Percentiles rank a stretch among this genome's conserved stretches.
Evolutionary conservation across 2,113 vertebrate species (phyloP).

Genomic region (Enhydra lutris): DNA sequence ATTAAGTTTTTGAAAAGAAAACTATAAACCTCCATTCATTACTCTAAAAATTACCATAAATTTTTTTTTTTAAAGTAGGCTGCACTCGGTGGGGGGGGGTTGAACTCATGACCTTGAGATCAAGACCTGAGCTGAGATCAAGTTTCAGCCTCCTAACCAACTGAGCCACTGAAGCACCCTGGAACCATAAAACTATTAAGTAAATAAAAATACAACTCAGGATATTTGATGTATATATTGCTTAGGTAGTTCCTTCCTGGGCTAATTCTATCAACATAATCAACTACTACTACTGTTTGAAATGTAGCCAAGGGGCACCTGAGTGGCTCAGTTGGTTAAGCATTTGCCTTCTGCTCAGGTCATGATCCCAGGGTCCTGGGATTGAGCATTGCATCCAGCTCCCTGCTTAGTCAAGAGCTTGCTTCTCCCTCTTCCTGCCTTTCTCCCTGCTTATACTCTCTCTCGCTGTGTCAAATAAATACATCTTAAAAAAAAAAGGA

Average conservation of each 20-base stretch:
- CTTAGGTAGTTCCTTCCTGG: neutral
- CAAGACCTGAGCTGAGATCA: neutral
- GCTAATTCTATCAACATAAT: neutral
- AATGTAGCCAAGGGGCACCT: neutral
- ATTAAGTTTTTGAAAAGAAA: conserved; percentile 14
- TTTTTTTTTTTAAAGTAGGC: neutral
- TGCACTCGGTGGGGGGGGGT: no score
- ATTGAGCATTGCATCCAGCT: no score
- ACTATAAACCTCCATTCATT: neutral
- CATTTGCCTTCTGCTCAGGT: no score
- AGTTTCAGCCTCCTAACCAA: neutral
- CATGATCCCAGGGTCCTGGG: no score
- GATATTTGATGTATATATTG: neutral
- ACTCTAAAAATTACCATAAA: conserved; percentile 9
- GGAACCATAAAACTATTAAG: neutral
- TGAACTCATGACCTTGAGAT: neutral
- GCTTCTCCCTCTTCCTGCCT: no score
- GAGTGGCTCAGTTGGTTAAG: no score
- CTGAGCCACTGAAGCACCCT: neutral
- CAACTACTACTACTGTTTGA: neutral
- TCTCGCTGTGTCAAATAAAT: no score
- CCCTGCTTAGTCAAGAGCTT: no score
- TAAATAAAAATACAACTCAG: neutral
- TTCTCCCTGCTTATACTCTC: no score
- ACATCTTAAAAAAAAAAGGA: neutral